These are phyloP conservation scores for Hesperia comma DNA, from an alignment of 2,888 invertebrate genomes.

Conservation along the genomic window DNA sequence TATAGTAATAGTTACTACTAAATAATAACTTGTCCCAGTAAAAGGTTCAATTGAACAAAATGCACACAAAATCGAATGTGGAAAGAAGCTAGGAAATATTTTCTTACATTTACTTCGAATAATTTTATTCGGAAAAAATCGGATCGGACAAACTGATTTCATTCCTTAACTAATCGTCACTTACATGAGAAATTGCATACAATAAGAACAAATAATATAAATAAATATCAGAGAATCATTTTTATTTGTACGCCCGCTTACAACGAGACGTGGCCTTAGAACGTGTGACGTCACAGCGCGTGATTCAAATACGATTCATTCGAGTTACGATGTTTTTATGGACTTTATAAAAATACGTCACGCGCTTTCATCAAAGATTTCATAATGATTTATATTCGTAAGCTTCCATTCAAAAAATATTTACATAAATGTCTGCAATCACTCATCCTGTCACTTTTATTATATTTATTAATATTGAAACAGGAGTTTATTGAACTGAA, in stretches of 20 bases:
- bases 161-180: too few relatives aligned
- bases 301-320: not conserved
- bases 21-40: too few relatives aligned
- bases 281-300: constrained; percentile 4
- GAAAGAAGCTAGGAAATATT: too few relatives aligned
- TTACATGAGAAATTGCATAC: too few relatives aligned
- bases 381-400: not conserved
- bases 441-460: not conserved
- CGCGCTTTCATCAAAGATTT: not conserved
- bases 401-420: not conserved
- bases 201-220: too few relatives aligned
- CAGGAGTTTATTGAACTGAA: not conserved
- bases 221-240: not conserved
- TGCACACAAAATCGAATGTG: too few relatives aligned
- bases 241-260: constrained; percentile 5
- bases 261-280: constrained; percentile 5
- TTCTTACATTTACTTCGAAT: too few relatives aligned
- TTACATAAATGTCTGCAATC: too few relatives aligned
- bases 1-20: too few relatives aligned
- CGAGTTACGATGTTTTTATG: constrained; percentile 14
- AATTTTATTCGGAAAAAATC: too few relatives aligned
- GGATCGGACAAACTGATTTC: too few relatives aligned
- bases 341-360: not conserved
- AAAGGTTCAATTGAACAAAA: too few relatives aligned
- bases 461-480: not conserved